Evolutionary conservation across 2,888 invertebrate genomes (phyloP), one percentile per base, ranked within the genome.

Genomic region (Mythimna ferrago): DNA sequence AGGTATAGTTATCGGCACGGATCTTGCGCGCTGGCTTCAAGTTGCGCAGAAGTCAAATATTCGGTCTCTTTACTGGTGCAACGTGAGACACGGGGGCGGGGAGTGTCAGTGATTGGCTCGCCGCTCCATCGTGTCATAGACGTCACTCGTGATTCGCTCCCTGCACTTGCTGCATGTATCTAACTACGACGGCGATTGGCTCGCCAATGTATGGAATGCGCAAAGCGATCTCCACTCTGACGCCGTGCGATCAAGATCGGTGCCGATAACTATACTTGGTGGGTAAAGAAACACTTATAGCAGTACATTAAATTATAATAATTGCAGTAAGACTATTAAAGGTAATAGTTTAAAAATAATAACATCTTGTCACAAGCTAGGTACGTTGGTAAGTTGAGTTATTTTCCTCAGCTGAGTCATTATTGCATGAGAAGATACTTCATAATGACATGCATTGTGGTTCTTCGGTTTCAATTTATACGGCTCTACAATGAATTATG

Each of bases 331-430:
- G 53, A 35, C 19, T 9, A 56, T 41, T 53, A 66, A 61, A 69
- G 66, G 66, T 73, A 48, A 69, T 67, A 81, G 73, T 70, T 73
- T 64, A 65, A 62, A 66, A 60, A 65, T 70, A 80, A 80, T 78
- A 57, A 54, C 48, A 67, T 51, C 21, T 67, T 80, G 70, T 53
- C 38, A 61, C 19, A 60, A 53, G 51, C n/a, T 53, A n/a, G 21
- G 57, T 44, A 41, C 51, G 11, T 19, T 53, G 35, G 19, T 61
- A 16, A 70, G 66, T 67, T 58, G 16, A 70, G 66, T 67, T 58
- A 58, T 78, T 81, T 80, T 81, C 81, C 78, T 78, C 10, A 61
- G 64, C 16, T 71, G 65, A 80, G 35, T 80, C 78, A 80, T 73
- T 69, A 14, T 69, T 69, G 69, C 64, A 77, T 78, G 81, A 61